Percentiles rank a stretch among this genome's conserved stretches.
phyloP scores from a whole-genome alignment of 2,113 vertebrate species.

The Prolemur simus region DNA sequence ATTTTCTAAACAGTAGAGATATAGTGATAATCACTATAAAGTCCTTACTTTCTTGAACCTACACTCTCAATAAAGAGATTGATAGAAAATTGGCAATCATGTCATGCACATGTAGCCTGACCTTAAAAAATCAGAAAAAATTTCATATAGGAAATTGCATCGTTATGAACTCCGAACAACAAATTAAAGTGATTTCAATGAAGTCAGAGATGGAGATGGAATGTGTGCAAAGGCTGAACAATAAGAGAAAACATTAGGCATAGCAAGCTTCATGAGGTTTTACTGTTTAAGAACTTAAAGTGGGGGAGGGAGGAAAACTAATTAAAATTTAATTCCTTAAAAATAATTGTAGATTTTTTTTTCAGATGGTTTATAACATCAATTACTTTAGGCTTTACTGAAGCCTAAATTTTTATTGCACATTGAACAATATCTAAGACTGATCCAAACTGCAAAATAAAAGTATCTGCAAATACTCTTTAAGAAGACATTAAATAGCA shows the following conservation, averaged over 20 bases:
- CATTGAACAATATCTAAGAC: background rate
- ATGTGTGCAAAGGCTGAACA: background rate
- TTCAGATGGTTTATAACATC: background rate
- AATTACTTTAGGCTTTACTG: background rate
- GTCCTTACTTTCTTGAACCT: background rate
- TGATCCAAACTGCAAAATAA: background rate
- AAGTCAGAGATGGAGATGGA: background rate
- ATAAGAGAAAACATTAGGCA: background rate
- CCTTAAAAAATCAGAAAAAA: background rate
- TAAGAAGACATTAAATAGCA: background rate
- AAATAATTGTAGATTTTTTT: background rate
- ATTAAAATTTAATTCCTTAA: background rate
- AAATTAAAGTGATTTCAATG: background rate
- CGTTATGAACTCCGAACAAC: background rate
- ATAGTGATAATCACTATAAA: background rate
- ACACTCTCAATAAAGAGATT: fast-evolving
- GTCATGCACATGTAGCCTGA: background rate
- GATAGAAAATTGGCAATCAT: background rate
- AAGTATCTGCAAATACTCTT: background rate
- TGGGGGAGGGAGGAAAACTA: background rate
- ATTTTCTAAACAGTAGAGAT: background rate
- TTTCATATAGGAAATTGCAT: background rate
- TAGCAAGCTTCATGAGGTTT: background rate
- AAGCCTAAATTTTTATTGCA: background rate
- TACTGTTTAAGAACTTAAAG: background rate